These are phyloP conservation scores for Drosophila tani DNA, from an alignment of 1,140 invertebrate species.

Conservation along the genomic window DNA sequence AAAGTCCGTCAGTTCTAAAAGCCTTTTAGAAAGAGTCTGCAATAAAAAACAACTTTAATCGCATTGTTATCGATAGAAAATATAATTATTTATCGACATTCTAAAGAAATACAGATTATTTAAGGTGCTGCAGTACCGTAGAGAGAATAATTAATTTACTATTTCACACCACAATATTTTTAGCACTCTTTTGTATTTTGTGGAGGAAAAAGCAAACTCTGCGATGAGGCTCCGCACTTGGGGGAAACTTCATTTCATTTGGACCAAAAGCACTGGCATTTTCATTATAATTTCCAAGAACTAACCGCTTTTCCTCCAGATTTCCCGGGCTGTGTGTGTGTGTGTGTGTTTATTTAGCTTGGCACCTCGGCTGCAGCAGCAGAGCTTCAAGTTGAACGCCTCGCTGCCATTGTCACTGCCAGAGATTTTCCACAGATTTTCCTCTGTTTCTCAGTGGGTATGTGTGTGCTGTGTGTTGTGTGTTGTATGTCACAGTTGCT, in stretches of 20 bases:
- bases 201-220: conserved; percentile 4
- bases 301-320: conserved; percentile 13
- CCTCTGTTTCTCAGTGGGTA: conserved; percentile 1
- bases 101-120: neutral
- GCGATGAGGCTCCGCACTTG: conserved; percentile 46
- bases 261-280: conserved; percentile 57
- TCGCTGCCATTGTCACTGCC: conserved; percentile 71
- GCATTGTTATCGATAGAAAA: too few relatives aligned
- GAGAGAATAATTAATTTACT: neutral
- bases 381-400: conserved; percentile 74
- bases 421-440: conserved; percentile 40
- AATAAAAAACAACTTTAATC: too few relatives aligned
- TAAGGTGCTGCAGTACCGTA: too few relatives aligned
- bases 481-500: conserved; percentile 14
- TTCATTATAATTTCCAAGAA: conserved; percentile 71
- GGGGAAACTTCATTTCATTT: conserved; percentile 66
- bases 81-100: too few relatives aligned
- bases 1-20: too few relatives aligned
- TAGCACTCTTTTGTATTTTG: neutral
- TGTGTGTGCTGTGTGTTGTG: conserved; percentile 1
- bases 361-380: conserved; percentile 49
- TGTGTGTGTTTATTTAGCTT: conserved; percentile 38
- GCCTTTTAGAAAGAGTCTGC: too few relatives aligned
- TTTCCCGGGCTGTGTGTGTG: conserved; percentile 4
- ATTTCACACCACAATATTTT: neutral